These are phyloP conservation scores for Drosophila mulleri DNA, from an alignment of 2,888 invertebrate genomes.

Conservation along the genomic window DNA sequence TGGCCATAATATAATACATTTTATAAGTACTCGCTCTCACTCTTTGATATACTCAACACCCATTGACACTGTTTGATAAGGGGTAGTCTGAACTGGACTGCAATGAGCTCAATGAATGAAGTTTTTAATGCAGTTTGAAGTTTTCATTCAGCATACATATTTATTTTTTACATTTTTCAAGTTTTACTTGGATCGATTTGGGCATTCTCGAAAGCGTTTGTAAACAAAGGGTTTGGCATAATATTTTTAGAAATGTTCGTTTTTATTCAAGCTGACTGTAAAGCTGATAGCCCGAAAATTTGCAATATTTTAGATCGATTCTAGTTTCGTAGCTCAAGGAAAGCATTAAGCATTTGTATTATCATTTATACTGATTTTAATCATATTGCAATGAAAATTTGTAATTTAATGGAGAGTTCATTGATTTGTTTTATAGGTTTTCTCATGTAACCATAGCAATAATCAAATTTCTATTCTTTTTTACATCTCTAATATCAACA, in stretches of 20 bases:
- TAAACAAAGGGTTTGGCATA: background rate
- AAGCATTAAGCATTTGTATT: too few relatives aligned
- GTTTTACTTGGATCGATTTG: background rate
- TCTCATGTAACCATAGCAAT: too few relatives aligned
- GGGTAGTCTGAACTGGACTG: background rate
- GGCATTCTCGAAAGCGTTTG: too few relatives aligned
- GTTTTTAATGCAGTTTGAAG: background rate
- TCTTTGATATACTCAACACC: background rate
- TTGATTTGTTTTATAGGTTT: too few relatives aligned
- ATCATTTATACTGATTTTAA: too few relatives aligned
- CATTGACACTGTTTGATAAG: background rate
- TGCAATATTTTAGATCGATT: too few relatives aligned
- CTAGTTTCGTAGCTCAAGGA: too few relatives aligned
- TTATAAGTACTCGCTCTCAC: conserved; percentile 44
- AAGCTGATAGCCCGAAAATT: background rate
- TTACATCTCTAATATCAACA: too few relatives aligned
- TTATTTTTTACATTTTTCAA: too few relatives aligned
- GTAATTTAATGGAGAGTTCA: too few relatives aligned
- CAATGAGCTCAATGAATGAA: background rate
- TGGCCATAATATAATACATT: conserved; percentile 67
- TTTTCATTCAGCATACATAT: background rate
- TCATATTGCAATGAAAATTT: too few relatives aligned
- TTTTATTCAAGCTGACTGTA: background rate
- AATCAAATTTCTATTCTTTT: too few relatives aligned
- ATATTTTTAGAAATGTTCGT: background rate